These are phyloP conservation scores for Crypturellus undulatus DNA, from an alignment of 2,113 vertebrate genomes.

Conservation along the genomic window DNA sequence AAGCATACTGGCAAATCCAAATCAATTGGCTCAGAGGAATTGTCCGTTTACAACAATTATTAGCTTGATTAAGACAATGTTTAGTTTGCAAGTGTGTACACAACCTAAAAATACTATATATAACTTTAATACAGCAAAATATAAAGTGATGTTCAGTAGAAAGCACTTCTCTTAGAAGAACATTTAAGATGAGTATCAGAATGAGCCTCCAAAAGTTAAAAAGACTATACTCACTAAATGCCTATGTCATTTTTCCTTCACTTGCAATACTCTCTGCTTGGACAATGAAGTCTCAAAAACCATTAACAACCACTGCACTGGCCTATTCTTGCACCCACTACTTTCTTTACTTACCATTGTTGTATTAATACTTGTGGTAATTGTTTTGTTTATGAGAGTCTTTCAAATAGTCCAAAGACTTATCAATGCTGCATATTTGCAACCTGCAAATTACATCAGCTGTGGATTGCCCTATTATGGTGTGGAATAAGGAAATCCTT, in stretches of 20 bases:
- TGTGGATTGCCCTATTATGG: not conserved
- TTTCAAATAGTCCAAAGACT: not conserved
- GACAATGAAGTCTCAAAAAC: not conserved
- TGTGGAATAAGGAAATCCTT: too few species aligned
- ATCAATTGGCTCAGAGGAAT: too few species aligned
- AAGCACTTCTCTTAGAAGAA: not conserved
- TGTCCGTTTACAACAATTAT: too few species aligned
- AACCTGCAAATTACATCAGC: not conserved
- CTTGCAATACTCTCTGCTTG: not conserved
- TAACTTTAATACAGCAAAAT: not conserved
- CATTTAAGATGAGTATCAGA: not conserved
- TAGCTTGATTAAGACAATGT: not conserved
- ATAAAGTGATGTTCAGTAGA: not conserved
- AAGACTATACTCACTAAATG: not conserved
- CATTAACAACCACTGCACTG: not conserved
- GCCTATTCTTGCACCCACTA: not conserved
- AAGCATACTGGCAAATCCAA: too few species aligned
- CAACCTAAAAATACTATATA: not conserved
- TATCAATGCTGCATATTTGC: not conserved
- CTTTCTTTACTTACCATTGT: not conserved
- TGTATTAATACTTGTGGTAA: not conserved
- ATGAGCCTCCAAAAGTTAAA: not conserved
- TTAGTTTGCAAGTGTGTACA: not conserved
- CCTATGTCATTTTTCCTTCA: not conserved
- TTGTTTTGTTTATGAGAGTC: not conserved